Evolutionary conservation across 2,113 vertebrate genomes (phyloP).

Genomic region (Xyrauchen texanus): DNA sequence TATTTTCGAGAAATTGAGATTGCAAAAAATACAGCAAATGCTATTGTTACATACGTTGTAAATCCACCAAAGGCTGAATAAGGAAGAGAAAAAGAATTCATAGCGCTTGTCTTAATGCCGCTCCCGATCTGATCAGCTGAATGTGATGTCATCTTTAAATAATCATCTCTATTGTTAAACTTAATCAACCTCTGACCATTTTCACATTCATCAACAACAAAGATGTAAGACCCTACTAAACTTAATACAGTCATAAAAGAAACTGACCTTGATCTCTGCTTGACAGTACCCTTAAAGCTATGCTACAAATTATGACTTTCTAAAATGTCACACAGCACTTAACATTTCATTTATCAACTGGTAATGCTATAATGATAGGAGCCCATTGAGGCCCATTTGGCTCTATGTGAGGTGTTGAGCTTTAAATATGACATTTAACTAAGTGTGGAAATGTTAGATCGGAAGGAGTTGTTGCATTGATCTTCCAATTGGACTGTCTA

Average conservation of each 20-base stretch:
- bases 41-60: too few relatives aligned
- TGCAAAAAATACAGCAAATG: too few relatives aligned
- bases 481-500: background rate
- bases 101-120: too few relatives aligned
- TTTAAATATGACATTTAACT: conserved; percentile 68
- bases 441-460: conserved; percentile 60
- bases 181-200: conserved; percentile 5
- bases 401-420: conserved; percentile 60
- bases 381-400: conserved; percentile 60
- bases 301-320: conserved; percentile 47
- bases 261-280: conserved; percentile 17
- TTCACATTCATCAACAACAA: conserved; percentile 24
- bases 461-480: conserved; percentile 39
- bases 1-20: too few relatives aligned
- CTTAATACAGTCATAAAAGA: conserved; percentile 36
- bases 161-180: conserved; percentile 1
- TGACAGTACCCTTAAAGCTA: conserved; percentile 43
- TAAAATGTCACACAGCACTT: conserved; percentile 57
- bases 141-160: background rate
- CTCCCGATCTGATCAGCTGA: too few relatives aligned
- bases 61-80: too few relatives aligned
- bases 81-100: too few relatives aligned
- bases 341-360: conserved; percentile 53
- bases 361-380: conserved; percentile 56
- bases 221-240: conserved; percentile 31